Percentiles rank a stretch among this genome's conserved stretches.
Conservation (phyloP, 2,797 vertebrate genomes). For the Sardinella longiceps region DNA sequence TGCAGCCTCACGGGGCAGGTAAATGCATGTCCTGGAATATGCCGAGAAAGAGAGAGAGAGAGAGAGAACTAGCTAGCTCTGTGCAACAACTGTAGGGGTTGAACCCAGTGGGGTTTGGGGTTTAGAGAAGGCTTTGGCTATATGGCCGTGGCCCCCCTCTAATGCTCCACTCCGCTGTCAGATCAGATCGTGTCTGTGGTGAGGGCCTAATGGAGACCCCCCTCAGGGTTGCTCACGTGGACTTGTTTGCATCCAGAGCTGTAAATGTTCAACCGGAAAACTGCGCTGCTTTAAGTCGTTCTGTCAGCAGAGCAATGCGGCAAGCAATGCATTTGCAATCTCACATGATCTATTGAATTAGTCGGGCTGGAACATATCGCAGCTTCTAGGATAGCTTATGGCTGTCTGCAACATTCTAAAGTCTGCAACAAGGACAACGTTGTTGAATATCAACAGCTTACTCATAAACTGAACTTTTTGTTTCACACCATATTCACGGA, state of each 20-base stretch:
- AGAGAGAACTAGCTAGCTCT: constrained; percentile 59
- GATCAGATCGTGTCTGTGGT: neutral
- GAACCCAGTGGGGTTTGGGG: constrained; percentile 28
- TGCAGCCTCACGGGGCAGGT: constrained; percentile 74
- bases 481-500: neutral
- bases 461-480: neutral
- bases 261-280: neutral
- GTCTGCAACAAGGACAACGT: neutral
- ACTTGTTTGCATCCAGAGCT: neutral
- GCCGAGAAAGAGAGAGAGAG: constrained; percentile 50
- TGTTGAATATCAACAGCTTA: neutral
- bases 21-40: constrained; percentile 78
- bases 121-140: neutral
- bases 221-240: neutral
- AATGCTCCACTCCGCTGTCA: neutral
- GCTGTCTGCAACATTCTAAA: neutral
- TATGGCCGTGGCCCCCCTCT: neutral
- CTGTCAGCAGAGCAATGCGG: neutral
- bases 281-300: neutral
- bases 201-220: neutral
- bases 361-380: neutral
- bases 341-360: neutral
- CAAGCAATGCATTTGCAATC: neutral
- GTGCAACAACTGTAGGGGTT: constrained; percentile 64
- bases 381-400: neutral